A percentile compares a stretch with the other conserved stretches of the same genome.
These are phyloP conservation scores for Oryzias celebensis DNA, from an alignment of 2,113 vertebrate genomes.

Conservation along the genomic window DNA sequence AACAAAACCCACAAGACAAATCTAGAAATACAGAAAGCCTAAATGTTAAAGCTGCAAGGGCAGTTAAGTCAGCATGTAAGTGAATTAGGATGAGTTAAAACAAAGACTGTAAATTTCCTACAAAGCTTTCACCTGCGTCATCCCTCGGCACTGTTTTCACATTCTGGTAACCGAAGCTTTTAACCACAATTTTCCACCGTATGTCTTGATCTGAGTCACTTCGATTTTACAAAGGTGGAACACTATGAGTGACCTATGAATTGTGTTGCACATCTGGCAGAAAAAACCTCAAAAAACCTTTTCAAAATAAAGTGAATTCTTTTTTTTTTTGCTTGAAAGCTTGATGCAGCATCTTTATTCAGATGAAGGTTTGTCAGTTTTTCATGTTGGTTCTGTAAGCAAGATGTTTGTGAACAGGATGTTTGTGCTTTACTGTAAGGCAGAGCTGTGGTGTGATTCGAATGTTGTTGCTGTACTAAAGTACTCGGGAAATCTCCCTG, in stretches of 20 bases:
- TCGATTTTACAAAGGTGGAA: not conserved
- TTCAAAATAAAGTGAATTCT: no score
- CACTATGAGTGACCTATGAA: no score
- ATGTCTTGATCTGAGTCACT: slow-evolving; percentile 7
- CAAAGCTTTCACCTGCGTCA: not conserved
- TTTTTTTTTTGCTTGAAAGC: no score
- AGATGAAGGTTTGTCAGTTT: not conserved
- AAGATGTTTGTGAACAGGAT: slow-evolving; percentile 20
- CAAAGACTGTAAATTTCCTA: not conserved
- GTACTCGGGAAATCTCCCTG: not conserved
- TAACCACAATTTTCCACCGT: not conserved
- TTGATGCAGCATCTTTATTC: no score
- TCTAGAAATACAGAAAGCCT: no score
- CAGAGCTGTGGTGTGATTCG: no score
- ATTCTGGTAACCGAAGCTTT: not conserved
- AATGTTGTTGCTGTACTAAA: not conserved
- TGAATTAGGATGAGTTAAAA: no score
- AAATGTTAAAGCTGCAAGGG: no score
- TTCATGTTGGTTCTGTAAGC: slow-evolving; percentile 6
- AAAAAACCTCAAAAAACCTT: no score
- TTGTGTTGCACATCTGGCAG: no score
- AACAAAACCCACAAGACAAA: no score
- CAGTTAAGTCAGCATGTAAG: no score
- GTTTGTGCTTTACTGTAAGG: not conserved
- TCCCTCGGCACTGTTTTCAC: not conserved